Percentiles rank a stretch among this genome's conserved stretches.
These are phyloP conservation scores for Nettapus auritus DNA, from an alignment of 2,113 vertebrate species.

Conservation along the genomic window DNA sequence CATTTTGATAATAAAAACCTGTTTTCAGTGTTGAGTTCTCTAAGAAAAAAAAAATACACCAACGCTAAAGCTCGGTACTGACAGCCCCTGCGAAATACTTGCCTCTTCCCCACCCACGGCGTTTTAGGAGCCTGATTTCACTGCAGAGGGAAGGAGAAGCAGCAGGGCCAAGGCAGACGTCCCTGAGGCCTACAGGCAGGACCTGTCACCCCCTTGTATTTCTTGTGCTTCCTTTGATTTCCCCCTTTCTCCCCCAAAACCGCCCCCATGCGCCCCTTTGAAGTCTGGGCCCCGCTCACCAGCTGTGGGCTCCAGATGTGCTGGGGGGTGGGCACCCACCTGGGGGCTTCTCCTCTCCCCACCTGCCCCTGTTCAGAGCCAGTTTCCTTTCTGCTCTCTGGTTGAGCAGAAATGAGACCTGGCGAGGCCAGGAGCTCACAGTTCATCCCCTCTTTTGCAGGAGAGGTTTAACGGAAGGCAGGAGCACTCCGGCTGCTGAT, in stretches of 20 bases:
- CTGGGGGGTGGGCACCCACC: background rate
- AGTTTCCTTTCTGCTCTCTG: background rate
- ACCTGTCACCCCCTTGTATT: background rate
- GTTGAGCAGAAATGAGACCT: background rate
- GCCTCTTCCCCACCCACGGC: background rate
- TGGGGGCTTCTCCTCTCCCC: background rate
- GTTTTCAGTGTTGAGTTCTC: background rate
- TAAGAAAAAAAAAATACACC: background rate
- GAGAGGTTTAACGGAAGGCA: background rate
- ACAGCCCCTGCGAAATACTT: background rate
- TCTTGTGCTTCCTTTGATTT: background rate
- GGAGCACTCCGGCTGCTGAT: background rate
- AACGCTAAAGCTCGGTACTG: background rate
- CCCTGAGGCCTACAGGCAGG: background rate
- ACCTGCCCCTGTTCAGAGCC: background rate
- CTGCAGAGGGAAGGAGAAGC: background rate
- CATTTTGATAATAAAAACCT: constrained; percentile 16
- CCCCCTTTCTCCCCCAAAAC: background rate
- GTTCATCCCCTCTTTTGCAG: background rate
- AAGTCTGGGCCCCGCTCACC: background rate
- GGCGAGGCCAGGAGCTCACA: background rate
- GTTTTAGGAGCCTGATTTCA: background rate
- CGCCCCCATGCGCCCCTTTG: background rate
- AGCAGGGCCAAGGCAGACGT: background rate
- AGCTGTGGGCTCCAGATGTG: constrained; percentile 33